These are phyloP conservation scores for Metridium senile DNA, from an alignment of 92 coral and sea anemone genomes.

Conservation along the genomic window DNA sequence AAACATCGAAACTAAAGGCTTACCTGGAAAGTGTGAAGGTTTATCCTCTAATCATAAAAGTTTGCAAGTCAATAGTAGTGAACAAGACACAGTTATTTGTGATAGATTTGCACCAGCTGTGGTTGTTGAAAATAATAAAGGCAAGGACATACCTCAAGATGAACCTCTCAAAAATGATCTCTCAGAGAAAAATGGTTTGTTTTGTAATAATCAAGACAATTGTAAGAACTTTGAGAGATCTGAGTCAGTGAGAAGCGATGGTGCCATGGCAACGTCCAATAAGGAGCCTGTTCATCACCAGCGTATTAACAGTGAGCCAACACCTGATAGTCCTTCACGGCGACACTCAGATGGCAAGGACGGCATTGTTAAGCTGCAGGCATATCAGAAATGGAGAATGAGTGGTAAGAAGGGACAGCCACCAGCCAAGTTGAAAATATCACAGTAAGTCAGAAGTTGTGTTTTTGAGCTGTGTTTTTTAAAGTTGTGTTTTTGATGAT, in stretches of 20 bases:
- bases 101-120: background rate
- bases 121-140: too few species aligned
- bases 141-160: background rate
- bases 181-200: background rate
- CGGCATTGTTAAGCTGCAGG: constrained; percentile 47
- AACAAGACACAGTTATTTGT: background rate
- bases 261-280: constrained; percentile 19
- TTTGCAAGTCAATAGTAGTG: background rate
- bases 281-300: constrained; percentile 30
- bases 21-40: background rate
- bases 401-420: constrained; percentile 82
- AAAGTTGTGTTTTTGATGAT: background rate
- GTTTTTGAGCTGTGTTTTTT: background rate
- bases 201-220: background rate
- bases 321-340: background rate
- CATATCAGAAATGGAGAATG: constrained; percentile 85
- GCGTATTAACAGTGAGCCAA: constrained; percentile 33
- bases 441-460: constrained; percentile 88
- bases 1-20: background rate
- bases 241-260: constrained; percentile 49
- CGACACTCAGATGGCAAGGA: constrained; percentile 4
- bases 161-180: background rate
- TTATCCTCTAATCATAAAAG: background rate
- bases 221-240: constrained; percentile 45
- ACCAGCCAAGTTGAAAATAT: constrained; percentile 80